A percentile compares a stretch with the other conserved stretches of the same genome.
These are phyloP conservation scores for Aphrophora alni DNA, from an alignment of 2,888 invertebrate genomes.

Conservation along the genomic window DNA sequence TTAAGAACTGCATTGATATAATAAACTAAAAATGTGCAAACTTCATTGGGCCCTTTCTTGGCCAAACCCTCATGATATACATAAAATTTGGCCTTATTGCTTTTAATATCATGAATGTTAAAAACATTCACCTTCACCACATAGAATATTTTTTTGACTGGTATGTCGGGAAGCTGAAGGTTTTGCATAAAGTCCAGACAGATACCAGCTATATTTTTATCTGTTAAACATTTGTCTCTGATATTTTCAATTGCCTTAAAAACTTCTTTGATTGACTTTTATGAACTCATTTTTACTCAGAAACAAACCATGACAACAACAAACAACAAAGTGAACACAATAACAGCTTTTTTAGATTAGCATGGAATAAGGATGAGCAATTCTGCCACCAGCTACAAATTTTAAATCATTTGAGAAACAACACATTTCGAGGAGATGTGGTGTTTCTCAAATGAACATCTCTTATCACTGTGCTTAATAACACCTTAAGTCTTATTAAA, in stretches of 20 bases:
- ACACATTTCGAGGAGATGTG: no score
- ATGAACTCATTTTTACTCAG: no score
- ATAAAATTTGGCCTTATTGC: constrained; percentile 14
- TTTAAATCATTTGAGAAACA: no score
- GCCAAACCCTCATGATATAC: neutral
- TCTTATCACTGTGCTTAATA: no score
- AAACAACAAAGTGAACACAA: neutral
- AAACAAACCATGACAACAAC: no score
- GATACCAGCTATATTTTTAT: no score
- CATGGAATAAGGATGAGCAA: no score
- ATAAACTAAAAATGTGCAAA: constrained; percentile 16
- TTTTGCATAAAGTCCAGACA: constrained; percentile 18
- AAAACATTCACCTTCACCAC: no score
- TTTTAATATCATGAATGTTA: constrained; percentile 17
- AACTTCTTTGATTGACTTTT: constrained; percentile 6
- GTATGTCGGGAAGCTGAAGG: constrained; percentile 30
- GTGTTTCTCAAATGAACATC: no score
- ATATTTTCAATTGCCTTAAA: neutral
- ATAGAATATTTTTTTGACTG: constrained; percentile 29
- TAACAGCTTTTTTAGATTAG: constrained; percentile 24
- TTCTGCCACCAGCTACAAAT: no score
- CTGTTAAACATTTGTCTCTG: neutral
- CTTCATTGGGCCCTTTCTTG: constrained; percentile 29
- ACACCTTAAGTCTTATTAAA: no score
- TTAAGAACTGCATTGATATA: constrained; percentile 19